Evolutionary conservation across 1,140 invertebrate species (phyloP).

Genomic region (Orchesella cincta): DNA sequence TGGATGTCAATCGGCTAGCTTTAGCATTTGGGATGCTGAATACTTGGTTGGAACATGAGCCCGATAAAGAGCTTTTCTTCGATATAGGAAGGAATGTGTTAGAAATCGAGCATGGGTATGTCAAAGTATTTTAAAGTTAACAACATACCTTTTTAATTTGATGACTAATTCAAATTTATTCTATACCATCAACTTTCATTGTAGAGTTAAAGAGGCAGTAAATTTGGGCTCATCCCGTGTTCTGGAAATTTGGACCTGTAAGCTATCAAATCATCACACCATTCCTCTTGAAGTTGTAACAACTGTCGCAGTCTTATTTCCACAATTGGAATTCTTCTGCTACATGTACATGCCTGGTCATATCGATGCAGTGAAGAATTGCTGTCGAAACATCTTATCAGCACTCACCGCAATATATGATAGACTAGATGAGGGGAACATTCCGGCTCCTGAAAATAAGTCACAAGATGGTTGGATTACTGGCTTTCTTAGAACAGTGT

Average conservation of each 20-base stretch:
- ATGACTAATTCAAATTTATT: constrained; percentile 1
- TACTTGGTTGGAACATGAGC: background rate
- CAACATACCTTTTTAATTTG: background rate
- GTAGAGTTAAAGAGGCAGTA: constrained; percentile 40
- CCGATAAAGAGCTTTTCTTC: background rate
- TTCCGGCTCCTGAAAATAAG: background rate
- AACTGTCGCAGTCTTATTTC: constrained; percentile 19
- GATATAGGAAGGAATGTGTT: constrained; percentile 27
- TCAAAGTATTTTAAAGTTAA: background rate
- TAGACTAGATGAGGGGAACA: constrained; percentile 8
- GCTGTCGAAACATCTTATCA: constrained; percentile 41
- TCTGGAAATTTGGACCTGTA: constrained; percentile 43
- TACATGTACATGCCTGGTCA: constrained; percentile 45
- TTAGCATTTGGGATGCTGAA: constrained; percentile 29
- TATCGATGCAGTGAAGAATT: constrained; percentile 48
- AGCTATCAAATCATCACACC: background rate
- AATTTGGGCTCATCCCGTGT: constrained; percentile 43
- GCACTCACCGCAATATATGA: constrained; percentile 31
- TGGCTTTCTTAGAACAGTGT: constrained; percentile 29
- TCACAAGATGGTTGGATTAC: background rate
- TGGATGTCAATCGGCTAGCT: constrained; percentile 29
- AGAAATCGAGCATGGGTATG: constrained; percentile 37
- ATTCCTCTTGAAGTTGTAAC: background rate
- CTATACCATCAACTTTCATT: background rate
- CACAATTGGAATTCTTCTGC: constrained; percentile 46